These are phyloP conservation scores for Oenanthe oenanthe DNA, from an alignment of 2,113 vertebrate genomes.

Conservation along the genomic window DNA sequence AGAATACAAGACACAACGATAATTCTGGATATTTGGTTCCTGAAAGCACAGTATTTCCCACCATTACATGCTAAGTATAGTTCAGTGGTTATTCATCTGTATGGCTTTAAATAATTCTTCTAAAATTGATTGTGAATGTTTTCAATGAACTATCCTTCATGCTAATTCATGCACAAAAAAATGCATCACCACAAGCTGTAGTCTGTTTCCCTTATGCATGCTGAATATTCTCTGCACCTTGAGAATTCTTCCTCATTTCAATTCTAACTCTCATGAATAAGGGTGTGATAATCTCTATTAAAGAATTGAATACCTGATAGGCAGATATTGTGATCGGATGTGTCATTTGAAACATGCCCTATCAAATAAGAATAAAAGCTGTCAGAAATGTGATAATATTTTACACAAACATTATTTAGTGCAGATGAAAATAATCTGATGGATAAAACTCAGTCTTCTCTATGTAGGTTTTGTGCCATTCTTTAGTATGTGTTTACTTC, in stretches of 20 bases:
- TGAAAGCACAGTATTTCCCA: not conserved
- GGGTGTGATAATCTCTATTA: not conserved
- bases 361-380: not conserved
- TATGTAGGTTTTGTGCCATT: not conserved
- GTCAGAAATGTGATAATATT: not conserved
- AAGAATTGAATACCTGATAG: not conserved
- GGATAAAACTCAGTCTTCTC: not conserved
- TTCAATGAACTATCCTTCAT: not conserved
- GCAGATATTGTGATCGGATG: not conserved
- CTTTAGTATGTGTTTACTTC: not conserved
- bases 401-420: not conserved
- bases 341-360: not conserved
- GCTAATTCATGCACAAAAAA: not conserved
- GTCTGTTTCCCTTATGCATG: not conserved
- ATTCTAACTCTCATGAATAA: not conserved
- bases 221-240: not conserved
- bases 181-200: not conserved
- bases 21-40: not conserved
- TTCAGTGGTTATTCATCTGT: not conserved
- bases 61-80: not conserved
- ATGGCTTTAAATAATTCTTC: not conserved
- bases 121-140: not conserved
- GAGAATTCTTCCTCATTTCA: conserved; percentile 6
- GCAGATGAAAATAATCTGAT: not conserved
- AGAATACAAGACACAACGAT: not conserved